Base-by-base conservation (phyloP, 2,888 invertebrate genomes). In the Baronia brevicornis region DNA sequence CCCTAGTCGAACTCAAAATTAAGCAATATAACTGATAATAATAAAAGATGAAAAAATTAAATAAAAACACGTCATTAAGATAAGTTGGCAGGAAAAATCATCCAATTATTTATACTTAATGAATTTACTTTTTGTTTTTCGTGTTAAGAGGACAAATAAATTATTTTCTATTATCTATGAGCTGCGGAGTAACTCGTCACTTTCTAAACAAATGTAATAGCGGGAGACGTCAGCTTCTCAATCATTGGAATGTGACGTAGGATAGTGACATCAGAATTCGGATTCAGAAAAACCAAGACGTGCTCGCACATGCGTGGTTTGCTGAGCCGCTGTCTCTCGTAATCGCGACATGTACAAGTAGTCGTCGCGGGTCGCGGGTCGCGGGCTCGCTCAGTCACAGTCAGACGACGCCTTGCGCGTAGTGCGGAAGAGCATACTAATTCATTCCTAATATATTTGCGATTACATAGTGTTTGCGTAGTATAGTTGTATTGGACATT, bases 231-330 rank as follows among this genome's bases (percentile, higher is more conserved):
- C 36, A 36, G 19, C 4, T 6, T 14, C 17, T 9, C 18, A 11
- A 22, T 19, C 25, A 21, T n/a, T n/a, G n/a, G n/a, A 15, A 8
- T 19, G 24, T 48, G 54, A 52, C 59, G 62, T 59, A 48, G 45
- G 38, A 18, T 26, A 36, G 44, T 54, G 53, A 57, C 60, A 64
- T 65, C 59, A 61, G 40, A 42, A 41, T 46, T 51, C 53, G 59
- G 52, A 56, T 54, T 59, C 46, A 65, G 69, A 69, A 72, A 77
- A 71, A 46, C 66, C 62, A 52, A 61, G 64, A 60, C 64, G 63
- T 66, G 58, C 54, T 55, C 55, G 75, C 78, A 67, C 79, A 77
- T 80, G 79, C 79, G 79, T 72, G 59, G 67, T 68, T 64, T 61
- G 54, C 64, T 60, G 60, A 66, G 65, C 54, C 19, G 33, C 58